Evolutionary conservation across 2,888 invertebrate species (phyloP), one percentile per base, ranked within the genome.

Genomic region (Rhorus exstirpatorius): DNA sequence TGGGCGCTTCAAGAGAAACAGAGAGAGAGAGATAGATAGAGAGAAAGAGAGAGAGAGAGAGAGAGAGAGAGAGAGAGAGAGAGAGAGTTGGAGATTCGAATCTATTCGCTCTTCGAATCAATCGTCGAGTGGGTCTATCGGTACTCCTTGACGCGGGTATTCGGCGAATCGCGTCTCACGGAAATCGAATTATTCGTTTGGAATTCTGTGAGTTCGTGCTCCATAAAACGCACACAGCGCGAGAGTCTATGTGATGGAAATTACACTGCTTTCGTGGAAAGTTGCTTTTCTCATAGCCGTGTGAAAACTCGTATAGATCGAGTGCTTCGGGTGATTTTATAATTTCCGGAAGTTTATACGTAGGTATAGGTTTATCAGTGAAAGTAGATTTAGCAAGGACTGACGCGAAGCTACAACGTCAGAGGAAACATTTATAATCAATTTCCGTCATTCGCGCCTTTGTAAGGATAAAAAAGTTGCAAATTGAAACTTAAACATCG

Each of bases 121-220:
- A 77, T 77, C 71, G 41, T 38, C 65, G 76, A 26, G 35, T 31
- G 44, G 24, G 38, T 63, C 44, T 24, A 38, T 31, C 70, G 3
- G 35, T 68, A 26, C 63, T 58, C 35, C 31, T 77, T 77, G 77
- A 81, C 44, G 53, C 14, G 35, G 46, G 61, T 21, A 49, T 67
- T 67, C 55, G 35, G 31, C 19, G 65, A 63, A 17, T 65, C 75
- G 49, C 46, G 71, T 67, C 65, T 77, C 46, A 67, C 65, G 55
- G 60, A 72, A 81, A 81, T 81, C 67, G 35, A 78, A 81, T 81
- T 72, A 74, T 78, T 72, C 72, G 60, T 51, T 77, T 60, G 65
- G 65, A 71, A 71, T 53, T 26, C 71, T 72, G 60, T 49, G 26
- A 72, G 51, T 70, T 70, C 55, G 53, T 58, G n/a, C 35, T 38